phyloP scores from a whole-genome alignment of 2,113 vertebrate genomes.

The Upupa epops region DNA sequence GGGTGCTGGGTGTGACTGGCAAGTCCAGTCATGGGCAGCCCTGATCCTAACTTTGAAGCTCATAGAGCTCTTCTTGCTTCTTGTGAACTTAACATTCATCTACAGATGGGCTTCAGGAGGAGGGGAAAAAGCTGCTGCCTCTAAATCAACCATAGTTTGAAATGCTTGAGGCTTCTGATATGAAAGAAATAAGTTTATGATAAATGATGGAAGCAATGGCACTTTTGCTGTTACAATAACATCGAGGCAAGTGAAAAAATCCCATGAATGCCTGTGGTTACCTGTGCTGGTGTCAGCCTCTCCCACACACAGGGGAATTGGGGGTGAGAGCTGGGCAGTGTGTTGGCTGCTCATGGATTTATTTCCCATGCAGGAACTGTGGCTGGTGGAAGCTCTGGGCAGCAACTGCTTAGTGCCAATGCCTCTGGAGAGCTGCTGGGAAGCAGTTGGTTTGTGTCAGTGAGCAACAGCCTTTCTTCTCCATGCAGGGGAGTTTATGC shows the following conservation, averaged over 20 bases:
- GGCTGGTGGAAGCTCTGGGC: neutral
- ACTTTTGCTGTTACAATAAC: neutral
- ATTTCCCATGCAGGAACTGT: rapidly evolving
- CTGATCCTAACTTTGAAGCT: neutral
- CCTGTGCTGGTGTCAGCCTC: neutral
- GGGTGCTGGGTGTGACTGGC: neutral
- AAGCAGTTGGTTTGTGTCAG: neutral
- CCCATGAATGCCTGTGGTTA: neutral
- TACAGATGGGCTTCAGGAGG: neutral
- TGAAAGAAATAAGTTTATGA: neutral
- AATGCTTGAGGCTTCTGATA: neutral
- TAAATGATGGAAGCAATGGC: neutral
- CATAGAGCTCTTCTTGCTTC: neutral
- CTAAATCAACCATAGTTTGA: neutral
- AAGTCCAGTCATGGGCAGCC: neutral
- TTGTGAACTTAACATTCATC: neutral
- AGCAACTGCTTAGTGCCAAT: rapidly evolving
- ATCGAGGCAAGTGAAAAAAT: neutral
- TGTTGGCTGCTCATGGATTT: neutral
- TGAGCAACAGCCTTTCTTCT: neutral
- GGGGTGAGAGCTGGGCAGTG: neutral
- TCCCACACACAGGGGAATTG: neutral
- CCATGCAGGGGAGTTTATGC: neutral
- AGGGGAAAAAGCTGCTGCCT: neutral
- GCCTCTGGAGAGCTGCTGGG: neutral